Base-by-base conservation (phyloP, 2,113 vertebrate genomes). In the Scomber scombrus region DNA sequence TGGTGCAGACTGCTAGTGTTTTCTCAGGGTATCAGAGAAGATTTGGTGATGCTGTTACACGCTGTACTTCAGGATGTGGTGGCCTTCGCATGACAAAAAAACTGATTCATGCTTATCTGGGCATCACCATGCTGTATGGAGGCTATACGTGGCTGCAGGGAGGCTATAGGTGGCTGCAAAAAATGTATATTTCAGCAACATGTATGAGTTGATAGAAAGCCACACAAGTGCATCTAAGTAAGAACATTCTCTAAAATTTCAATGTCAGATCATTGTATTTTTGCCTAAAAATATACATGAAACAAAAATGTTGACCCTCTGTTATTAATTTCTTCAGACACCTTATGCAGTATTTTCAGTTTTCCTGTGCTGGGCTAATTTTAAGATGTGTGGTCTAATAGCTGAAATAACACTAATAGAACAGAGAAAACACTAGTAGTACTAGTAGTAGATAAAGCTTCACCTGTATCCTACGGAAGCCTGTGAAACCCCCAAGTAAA, bases 31-130 rank as follows among this genome's bases (percentile, higher is more conserved):
- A 58, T 50, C 57, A 51, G 13, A 71, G n/a, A 47, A 4, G 18
- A 23, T 16, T 5, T 1, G 7, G 40, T 47, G 18, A 16, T 13
- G 70, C 45, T 31, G 43, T 47, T 12, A 46, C 64, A 71, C 47
- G 51, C 18, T 56, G n/a, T 50, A 5, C 49, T 5, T 74, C 81
- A 85, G 88, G 88, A 92, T 89, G 87, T 90, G 88, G 90, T 83
- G 57, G 19, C 67, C 5, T 51, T 18, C 68, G 72, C 34, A 6
- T 62, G 9, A 40, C 23, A 23, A 61, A 57, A 21, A 62, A 46
- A 29, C 0, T 34, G 40, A 79, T 75, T 74, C 55, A 69, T 64
- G 40, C 80, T 85, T 85, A 85, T 88, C 81, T 83, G 82, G 31
- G 6, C 21, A 85, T 70, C 85, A 50, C 8, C 2, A 5, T 29